Conservation (phyloP, 2,888 invertebrate genomes). For the Ectropis crepuscularia region DNA sequence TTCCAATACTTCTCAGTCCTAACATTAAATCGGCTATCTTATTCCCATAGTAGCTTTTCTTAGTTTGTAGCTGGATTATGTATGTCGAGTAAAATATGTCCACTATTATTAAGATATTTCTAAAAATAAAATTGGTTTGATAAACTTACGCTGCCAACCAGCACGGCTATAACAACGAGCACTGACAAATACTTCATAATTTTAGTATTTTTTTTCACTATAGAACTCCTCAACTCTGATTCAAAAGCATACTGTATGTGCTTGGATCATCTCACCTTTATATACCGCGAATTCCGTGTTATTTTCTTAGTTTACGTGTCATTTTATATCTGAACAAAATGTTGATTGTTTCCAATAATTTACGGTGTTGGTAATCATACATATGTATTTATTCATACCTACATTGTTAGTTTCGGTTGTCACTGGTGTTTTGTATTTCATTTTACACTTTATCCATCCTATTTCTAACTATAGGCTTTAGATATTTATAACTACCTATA, state of each 20-base stretch:
- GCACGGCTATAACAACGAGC: slow-evolving; percentile 2
- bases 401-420: slow-evolving; percentile 3
- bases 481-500: too few relatives aligned
- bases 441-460: neutral
- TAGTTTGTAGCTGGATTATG: too few relatives aligned
- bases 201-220: neutral
- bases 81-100: neutral
- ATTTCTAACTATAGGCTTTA: too few relatives aligned
- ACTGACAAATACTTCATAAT: slow-evolving; percentile 22
- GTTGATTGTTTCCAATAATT: slow-evolving; percentile 9
- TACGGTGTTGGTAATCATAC: neutral
- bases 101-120: neutral
- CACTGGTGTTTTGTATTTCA: neutral
- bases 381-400: neutral
- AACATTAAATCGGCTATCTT: too few relatives aligned
- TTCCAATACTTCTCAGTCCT: too few relatives aligned
- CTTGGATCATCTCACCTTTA: neutral
- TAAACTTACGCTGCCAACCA: slow-evolving; percentile 17
- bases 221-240: neutral
- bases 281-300: slow-evolving; percentile 7
- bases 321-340: slow-evolving; percentile 10
- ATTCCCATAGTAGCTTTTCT: too few relatives aligned
- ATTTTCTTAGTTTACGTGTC: slow-evolving; percentile 10
- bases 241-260: neutral
- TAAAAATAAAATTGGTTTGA: neutral